Percentiles rank a stretch among this genome's conserved stretches.
phyloP scores from a whole-genome alignment of 2,113 vertebrate genomes.

The Calyptomena viridis region DNA sequence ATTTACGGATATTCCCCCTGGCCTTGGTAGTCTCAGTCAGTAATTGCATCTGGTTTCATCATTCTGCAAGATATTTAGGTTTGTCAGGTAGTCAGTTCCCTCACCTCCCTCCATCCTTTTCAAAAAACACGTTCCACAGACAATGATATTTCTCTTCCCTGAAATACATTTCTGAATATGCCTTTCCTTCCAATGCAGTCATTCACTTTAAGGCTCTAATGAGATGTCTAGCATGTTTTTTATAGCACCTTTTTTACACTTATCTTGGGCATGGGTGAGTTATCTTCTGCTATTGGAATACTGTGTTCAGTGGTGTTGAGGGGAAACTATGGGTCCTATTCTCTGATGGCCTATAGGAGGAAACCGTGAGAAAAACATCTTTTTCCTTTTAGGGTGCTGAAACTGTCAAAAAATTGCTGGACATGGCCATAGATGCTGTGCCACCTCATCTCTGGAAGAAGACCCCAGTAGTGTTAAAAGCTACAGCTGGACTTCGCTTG shows the following conservation, averaged over 20 bases:
- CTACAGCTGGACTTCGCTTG: conserved; percentile 92
- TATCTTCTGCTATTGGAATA: neutral
- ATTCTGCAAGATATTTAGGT: neutral
- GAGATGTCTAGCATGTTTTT: neutral
- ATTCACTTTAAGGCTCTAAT: neutral
- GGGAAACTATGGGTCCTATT: neutral
- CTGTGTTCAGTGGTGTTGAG: neutral
- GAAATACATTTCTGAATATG: neutral
- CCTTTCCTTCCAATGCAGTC: neutral
- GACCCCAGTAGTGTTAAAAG: conserved; percentile 94
- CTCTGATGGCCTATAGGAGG: neutral
- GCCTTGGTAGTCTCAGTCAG: neutral
- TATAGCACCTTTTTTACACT: neutral
- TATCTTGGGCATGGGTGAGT: neutral
- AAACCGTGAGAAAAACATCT: neutral
- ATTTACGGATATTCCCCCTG: neutral
- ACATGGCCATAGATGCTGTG: conserved; percentile 87
- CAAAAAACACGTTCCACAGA: neutral
- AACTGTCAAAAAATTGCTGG: conserved; percentile 84
- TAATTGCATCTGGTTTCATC: neutral
- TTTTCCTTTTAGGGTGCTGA: conserved; percentile 82
- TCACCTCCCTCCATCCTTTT: neutral
- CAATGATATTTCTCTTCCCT: neutral
- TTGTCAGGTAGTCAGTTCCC: neutral
- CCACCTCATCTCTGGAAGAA: conserved; percentile 87